phyloP scores from a whole-genome alignment of 2,797 vertebrate species.

The Dromococcyx pavoninus region DNA sequence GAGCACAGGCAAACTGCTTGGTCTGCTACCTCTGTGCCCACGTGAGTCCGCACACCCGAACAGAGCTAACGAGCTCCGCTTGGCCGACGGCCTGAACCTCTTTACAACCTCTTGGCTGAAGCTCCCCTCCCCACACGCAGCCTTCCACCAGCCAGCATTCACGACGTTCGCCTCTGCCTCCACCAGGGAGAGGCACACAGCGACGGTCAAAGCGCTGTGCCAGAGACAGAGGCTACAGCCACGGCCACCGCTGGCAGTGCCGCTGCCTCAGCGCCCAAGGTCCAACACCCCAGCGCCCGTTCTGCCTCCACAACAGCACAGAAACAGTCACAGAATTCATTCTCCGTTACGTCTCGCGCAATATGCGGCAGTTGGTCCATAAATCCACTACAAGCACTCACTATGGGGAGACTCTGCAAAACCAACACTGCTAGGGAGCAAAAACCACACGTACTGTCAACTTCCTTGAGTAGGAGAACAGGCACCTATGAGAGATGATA shows the following conservation, averaged over 20 bases:
- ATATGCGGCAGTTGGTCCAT: fast-evolving
- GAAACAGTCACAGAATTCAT: background rate
- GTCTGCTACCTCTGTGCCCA: background rate
- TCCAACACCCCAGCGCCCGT: fast-evolving
- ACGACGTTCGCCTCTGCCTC: fast-evolving
- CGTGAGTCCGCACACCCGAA: fast-evolving
- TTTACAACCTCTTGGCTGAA: background rate
- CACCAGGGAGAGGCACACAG: background rate
- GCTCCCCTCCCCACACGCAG: background rate
- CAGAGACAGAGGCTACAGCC: background rate
- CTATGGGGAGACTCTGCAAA: background rate
- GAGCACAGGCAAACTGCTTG: background rate
- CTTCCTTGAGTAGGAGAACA: background rate
- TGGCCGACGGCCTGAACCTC: background rate
- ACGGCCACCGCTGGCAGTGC: fast-evolving
- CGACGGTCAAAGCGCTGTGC: fast-evolving
- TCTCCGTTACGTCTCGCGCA: fast-evolving
- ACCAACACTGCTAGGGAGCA: fast-evolving
- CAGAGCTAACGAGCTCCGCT: background rate
- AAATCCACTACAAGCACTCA: background rate
- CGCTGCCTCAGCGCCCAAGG: fast-evolving
- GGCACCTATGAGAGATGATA: fast-evolving
- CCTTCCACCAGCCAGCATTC: background rate
- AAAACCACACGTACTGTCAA: fast-evolving
- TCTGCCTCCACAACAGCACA: background rate